Evolutionary conservation across 2,888 invertebrate species (phyloP), one percentile per base, ranked within the genome.

Genomic region (Sycophila texana): DNA sequence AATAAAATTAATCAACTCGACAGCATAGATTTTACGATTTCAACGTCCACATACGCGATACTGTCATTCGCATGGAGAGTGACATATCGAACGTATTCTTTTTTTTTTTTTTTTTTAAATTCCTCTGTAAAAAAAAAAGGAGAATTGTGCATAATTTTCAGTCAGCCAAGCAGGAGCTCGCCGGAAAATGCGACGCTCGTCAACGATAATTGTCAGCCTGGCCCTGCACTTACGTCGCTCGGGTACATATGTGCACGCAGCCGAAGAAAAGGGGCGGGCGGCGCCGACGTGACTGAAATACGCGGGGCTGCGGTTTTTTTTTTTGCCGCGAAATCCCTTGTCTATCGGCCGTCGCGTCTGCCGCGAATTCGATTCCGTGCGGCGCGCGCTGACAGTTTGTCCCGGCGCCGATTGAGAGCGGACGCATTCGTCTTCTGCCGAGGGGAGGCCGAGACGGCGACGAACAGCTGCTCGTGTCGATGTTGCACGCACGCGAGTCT

Each of bases 191-290:
- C 30, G 18, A 57, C 72, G 60, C 61, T 47, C 58, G 74, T 79
- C 79, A 79, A 65, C 72, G 74, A 75, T 79, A 79, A 79, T 79
- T 79, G 79, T 79, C 79, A 79, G 63, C 73, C 63, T 16, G n/a
- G n/a, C 30, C 14, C 2, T 16, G 22, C 63, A 53, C 70, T 70
- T 39, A 22, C 57, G 55, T 39, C 57, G 55, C 47, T 65, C 26
- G 3, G 47, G 26, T 22, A 4, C 13, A 16, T 20, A 16, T 51
- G 49, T 66, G 16, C 53, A 4, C 49, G 51, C 66, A 30, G 53
- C 39, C 18, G 22, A 74, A 74, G 74, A 76, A 78, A 72, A 66
- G 20, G 12, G 14, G 22, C 58, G 47, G 22, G 63, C 47, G 70
- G 65, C n/a, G 63, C 12, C 71, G 49, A 70, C 77, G 79, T 79